Percentiles rank a stretch among this genome's conserved stretches.
Evolutionary conservation across 2,888 invertebrate genomes (phyloP).

Genomic region (Melanostoma scalare): DNA sequence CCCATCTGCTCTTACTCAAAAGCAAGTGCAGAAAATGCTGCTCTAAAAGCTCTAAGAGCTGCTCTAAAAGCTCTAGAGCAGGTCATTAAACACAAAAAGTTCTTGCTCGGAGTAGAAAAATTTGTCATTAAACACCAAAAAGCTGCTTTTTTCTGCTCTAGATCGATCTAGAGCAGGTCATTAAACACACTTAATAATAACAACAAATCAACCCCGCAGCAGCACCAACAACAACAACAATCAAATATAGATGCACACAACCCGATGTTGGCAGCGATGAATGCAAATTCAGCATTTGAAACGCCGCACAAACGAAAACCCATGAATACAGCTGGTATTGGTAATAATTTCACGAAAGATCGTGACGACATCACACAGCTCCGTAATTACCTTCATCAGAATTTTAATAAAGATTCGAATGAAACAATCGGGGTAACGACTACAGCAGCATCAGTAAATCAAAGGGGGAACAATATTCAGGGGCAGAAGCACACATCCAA

Average conservation of each 20-base stretch:
- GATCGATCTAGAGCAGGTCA: no score
- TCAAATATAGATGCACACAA: conserved; percentile 67
- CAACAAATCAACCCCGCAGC: conserved; percentile 37
- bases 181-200: no score
- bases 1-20: no score
- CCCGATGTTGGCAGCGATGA: conserved; percentile 60
- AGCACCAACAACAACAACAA: conserved; percentile 56
- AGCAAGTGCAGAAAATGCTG: no score
- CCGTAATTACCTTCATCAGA: conserved; percentile 82
- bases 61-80: no score
- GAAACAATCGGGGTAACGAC: conserved; percentile 43
- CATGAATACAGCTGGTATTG: conserved; percentile 15
- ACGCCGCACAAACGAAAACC: conserved; percentile 55
- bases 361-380: conserved; percentile 89
- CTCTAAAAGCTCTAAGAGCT: no score
- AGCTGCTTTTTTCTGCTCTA: no score
- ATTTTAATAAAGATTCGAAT: conserved; percentile 70
- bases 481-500: conserved; percentile 50
- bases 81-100: no score
- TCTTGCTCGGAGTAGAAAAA: no score
- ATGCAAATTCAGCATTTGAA: conserved; percentile 61
- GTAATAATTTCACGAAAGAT: conserved; percentile 45
- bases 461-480: conserved; percentile 36
- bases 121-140: no score
- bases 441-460: conserved; percentile 28